These are phyloP conservation scores for Nilaparvata lugens DNA, from an alignment of 1,140 invertebrate genomes.

Conservation along the genomic window DNA sequence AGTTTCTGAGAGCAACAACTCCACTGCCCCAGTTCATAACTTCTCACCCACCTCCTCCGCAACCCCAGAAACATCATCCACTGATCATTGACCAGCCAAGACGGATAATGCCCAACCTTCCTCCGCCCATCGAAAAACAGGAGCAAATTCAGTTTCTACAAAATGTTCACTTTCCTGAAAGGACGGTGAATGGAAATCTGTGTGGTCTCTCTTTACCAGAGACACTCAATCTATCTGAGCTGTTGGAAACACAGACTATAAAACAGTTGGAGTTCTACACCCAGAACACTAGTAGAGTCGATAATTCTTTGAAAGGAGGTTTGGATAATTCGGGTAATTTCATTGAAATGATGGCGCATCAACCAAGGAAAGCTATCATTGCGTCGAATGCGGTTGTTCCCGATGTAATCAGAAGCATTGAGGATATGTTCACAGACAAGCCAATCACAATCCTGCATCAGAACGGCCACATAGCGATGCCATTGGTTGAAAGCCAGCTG, in stretches of 20 bases:
- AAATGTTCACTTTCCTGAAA: conserved; percentile 43
- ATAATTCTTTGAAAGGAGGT: conserved; percentile 10
- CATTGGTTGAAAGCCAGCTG: conserved; percentile 32
- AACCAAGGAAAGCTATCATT: conserved; percentile 24
- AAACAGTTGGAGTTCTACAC: conserved; percentile 35
- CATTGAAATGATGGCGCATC: conserved; percentile 30
- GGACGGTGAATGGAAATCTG: conserved; percentile 18
- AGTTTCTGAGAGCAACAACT: background rate
- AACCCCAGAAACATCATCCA: conserved; percentile 1
- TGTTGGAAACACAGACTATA: conserved; percentile 28
- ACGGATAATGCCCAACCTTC: conserved; percentile 15
- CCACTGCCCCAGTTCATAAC: background rate
- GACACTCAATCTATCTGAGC: conserved; percentile 34
- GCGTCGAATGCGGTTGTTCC: conserved; percentile 12
- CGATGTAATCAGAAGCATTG: conserved; percentile 8
- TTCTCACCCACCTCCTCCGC: conserved; percentile 1
- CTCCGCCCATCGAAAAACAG: conserved; percentile 23
- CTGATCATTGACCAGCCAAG: conserved; percentile 6
- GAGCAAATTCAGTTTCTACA: conserved; percentile 43
- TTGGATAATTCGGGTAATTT: conserved; percentile 26
- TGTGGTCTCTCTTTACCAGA: conserved; percentile 23
- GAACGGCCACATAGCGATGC: conserved; percentile 35
- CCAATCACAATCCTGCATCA: conserved; percentile 33
- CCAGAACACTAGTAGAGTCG: conserved; percentile 33
- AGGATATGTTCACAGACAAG: conserved; percentile 31